A percentile compares a stretch with the other conserved stretches of the same genome.
phyloP scores from a whole-genome alignment of 2,888 invertebrate species.

The Merodon equestris region DNA sequence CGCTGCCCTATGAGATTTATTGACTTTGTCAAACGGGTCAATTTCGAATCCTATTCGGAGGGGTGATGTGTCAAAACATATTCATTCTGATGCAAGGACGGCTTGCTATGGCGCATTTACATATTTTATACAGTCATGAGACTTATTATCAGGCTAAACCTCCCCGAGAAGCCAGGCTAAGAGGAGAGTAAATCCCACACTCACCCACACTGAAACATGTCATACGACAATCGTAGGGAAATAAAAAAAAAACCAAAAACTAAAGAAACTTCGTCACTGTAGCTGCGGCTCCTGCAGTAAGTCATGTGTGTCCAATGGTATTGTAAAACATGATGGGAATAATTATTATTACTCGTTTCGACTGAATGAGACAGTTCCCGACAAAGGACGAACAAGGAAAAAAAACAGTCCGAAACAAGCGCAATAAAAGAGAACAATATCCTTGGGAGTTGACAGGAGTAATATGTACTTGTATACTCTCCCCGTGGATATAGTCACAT shows the following conservation, averaged over 20 bases:
- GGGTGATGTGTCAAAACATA: constrained; percentile 31
- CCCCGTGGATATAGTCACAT: not conserved
- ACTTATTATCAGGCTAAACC: constrained; percentile 34
- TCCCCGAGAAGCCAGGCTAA: constrained; percentile 16
- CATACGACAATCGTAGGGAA: constrained; percentile 45
- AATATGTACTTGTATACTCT: constrained; percentile 13
- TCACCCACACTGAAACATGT: constrained; percentile 15
- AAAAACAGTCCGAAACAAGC: constrained; percentile 43
- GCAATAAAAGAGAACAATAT: constrained; percentile 60
- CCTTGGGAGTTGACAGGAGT: constrained; percentile 56
- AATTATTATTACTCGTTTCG: constrained; percentile 65
- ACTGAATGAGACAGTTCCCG: constrained; percentile 31
- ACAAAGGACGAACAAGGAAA: not conserved
- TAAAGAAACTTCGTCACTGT: not conserved
- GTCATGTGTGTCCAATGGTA: constrained; percentile 60
- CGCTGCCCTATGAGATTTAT: constrained; percentile 24
- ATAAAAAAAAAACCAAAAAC: constrained; percentile 27
- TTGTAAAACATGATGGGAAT: constrained; percentile 64
- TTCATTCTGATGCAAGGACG: constrained; percentile 4
- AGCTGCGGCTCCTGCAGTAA: constrained; percentile 34
- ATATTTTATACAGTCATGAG: constrained; percentile 34
- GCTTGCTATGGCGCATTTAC: constrained; percentile 16
- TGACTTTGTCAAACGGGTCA: constrained; percentile 30
- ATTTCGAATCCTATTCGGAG: constrained; percentile 26
- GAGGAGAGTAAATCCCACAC: not conserved